Percentiles rank a stretch among this genome's conserved stretches.
phyloP scores from a whole-genome alignment of 2,888 invertebrate species.

The Mythimna ferrago region DNA sequence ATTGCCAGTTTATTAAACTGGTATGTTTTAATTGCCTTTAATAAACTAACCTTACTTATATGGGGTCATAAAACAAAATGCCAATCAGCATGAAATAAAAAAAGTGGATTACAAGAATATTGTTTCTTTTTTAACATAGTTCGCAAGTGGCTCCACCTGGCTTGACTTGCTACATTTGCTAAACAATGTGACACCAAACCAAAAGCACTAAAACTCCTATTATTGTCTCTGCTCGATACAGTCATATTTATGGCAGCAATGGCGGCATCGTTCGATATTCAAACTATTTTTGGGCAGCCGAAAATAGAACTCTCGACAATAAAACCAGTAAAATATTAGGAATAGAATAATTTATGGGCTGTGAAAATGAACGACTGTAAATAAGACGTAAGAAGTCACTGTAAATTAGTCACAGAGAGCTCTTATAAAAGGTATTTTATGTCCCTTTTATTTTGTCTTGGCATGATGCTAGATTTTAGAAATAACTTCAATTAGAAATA shows the following conservation, averaged over 20 bases:
- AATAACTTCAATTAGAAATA: conserved; percentile 17
- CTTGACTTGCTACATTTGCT: not conserved
- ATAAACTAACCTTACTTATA: not conserved
- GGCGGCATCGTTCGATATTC: conserved; percentile 34
- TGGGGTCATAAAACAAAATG: not conserved
- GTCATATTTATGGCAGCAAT: conserved; percentile 16
- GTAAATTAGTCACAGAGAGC: conserved; percentile 38
- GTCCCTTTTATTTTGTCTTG: conserved; percentile 38
- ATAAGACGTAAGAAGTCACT: conserved; percentile 39
- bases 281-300: conserved; percentile 35
- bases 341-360: conserved; percentile 50
- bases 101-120: not conserved
- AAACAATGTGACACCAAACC: not conserved
- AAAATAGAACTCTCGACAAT: conserved; percentile 44
- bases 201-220: conserved; percentile 2
- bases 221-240: conserved; percentile 9
- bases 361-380: conserved; percentile 49
- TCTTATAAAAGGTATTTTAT: conserved; percentile 41
- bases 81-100: not conserved
- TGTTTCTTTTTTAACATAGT: not conserved
- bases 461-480: conserved; percentile 8
- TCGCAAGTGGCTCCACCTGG: not conserved
- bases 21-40: conserved; percentile 1
- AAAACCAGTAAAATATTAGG: conserved; percentile 53
- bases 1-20: conserved; percentile 3